Percentiles rank a stretch among this genome's conserved stretches.
phyloP scores from a whole-genome alignment of 2,113 vertebrate genomes.

The Entomyzon cyanotis region DNA sequence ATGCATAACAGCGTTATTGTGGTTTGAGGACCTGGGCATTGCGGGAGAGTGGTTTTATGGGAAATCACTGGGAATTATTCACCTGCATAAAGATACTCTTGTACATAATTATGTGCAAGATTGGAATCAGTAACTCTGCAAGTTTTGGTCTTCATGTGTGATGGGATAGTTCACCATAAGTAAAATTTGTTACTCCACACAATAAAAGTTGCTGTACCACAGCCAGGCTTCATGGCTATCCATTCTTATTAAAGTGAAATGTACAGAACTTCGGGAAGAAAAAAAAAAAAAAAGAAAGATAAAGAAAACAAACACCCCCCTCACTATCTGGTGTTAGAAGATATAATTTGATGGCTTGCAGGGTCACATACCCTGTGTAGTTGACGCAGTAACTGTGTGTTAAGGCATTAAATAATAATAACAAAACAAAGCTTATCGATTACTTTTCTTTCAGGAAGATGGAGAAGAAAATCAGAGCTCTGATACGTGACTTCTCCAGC shows the following conservation, averaged over 20 bases:
- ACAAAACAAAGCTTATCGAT: background rate
- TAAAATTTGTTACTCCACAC: background rate
- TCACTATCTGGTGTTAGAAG: background rate
- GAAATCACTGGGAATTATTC: background rate
- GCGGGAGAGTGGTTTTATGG: background rate
- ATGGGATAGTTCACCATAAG: background rate
- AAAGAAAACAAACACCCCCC: too few species aligned
- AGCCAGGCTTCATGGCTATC: background rate
- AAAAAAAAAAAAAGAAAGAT: background rate
- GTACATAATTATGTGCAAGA: background rate
- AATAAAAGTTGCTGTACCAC: background rate
- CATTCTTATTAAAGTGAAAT: background rate
- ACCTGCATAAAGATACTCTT: background rate
- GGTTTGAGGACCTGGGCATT: background rate
- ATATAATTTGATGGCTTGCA: background rate
- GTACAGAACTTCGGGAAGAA: accelerated
- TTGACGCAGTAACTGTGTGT: background rate
- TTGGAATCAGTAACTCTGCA: background rate
- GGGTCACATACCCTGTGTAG: accelerated
- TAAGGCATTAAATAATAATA: background rate
- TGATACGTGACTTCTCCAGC: background rate
- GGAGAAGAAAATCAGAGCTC: background rate
- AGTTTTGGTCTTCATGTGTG: background rate
- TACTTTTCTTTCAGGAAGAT: background rate
- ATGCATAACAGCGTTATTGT: background rate